phyloP scores from a whole-genome alignment of 1,140 invertebrate genomes.

The Homarus americanus region DNA sequence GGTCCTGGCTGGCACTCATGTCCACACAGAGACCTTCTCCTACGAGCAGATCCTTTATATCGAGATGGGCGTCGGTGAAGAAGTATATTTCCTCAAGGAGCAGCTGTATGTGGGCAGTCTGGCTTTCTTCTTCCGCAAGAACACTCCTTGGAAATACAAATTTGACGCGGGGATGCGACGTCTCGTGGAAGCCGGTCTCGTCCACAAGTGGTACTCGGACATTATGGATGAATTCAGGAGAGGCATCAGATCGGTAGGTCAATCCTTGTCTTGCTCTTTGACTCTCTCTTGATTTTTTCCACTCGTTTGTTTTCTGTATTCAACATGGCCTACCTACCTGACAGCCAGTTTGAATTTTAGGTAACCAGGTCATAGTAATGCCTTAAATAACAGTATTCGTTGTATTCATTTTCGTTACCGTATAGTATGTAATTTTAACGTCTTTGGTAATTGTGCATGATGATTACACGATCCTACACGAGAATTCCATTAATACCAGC shows the following conservation, averaged over 20 bases:
- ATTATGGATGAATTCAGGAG: background rate
- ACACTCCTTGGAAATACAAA: constrained; percentile 46
- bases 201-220: constrained; percentile 32
- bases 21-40: constrained; percentile 20
- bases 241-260: background rate
- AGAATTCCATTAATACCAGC: too few relatives aligned
- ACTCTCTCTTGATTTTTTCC: too few relatives aligned
- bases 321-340: too few relatives aligned
- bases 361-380: too few relatives aligned
- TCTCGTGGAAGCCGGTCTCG: constrained; percentile 33
- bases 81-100: background rate
- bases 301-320: too few relatives aligned
- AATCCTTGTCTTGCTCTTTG: too few relatives aligned
- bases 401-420: too few relatives aligned
- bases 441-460: too few relatives aligned
- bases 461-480: too few relatives aligned
- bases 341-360: too few relatives aligned
- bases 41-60: constrained; percentile 20
- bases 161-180: constrained; percentile 32
- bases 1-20: constrained; percentile 39
- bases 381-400: too few relatives aligned
- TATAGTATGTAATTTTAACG: too few relatives aligned
- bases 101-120: constrained; percentile 17
- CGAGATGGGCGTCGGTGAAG: background rate
- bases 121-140: constrained; percentile 19